Conservation (phyloP, 2,888 invertebrate species). For the Toxonevra muliebris region DNA sequence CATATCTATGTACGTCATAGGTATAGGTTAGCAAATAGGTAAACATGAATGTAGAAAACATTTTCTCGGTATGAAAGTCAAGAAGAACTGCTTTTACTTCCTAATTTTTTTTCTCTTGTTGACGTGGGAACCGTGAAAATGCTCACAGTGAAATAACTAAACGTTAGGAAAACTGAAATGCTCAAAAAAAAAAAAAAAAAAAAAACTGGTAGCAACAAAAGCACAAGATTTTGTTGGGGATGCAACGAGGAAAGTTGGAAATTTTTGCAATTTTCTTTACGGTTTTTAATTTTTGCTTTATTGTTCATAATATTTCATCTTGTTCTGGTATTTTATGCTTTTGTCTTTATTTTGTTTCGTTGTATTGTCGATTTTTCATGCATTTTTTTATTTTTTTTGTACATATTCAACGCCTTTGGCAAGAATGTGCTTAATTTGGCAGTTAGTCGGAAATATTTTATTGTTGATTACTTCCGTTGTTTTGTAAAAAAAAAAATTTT, state of each 20-base stretch:
- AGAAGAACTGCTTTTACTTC: too few species aligned
- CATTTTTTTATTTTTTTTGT: too few species aligned
- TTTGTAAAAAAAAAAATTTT: too few species aligned
- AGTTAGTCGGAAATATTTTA: too few species aligned
- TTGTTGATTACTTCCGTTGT: too few species aligned
- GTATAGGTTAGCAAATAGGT: background rate
- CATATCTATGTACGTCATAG: background rate
- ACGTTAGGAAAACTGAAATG: background rate
- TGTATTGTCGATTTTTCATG: background rate
- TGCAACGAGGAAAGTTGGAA: background rate
- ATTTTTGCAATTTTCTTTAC: conserved; percentile 19
- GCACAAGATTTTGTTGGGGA: background rate
- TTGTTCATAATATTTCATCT: background rate
- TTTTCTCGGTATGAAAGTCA: too few species aligned
- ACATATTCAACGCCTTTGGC: too few species aligned
- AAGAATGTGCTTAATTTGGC: too few species aligned
- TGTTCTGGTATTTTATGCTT: background rate
- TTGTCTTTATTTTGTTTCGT: background rate
- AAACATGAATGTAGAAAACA: background rate
- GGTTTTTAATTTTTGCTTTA: conserved; percentile 14
- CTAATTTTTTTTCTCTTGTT: too few species aligned
- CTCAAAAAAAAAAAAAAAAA: background rate
- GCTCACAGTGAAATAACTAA: background rate
- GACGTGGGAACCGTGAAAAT: background rate
- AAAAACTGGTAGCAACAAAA: too few species aligned